These are phyloP conservation scores for Saccostrea echinata DNA, from an alignment of 1,140 invertebrate species.

Conservation along the genomic window DNA sequence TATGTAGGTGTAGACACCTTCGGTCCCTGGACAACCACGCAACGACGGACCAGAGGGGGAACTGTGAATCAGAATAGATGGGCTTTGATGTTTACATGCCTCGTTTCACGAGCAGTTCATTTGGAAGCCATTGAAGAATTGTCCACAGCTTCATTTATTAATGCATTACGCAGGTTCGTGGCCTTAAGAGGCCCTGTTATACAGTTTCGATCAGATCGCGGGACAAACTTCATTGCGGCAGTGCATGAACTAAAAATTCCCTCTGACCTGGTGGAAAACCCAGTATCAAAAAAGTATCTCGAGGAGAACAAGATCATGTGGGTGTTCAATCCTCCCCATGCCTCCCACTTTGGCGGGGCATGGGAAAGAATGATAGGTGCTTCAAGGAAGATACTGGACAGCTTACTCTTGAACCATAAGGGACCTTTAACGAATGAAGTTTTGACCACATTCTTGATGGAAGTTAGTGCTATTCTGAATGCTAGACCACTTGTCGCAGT, in stretches of 20 bases:
- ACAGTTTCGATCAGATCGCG: neutral
- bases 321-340: no score
- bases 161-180: constrained; percentile 4
- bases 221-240: neutral
- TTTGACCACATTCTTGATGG: no score
- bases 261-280: neutral
- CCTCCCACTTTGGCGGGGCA: neutral
- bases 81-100: constrained; percentile 1
- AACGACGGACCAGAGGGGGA: constrained; percentile 14
- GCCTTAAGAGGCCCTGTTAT: neutral
- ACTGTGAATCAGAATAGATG: neutral
- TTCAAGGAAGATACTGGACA: constrained; percentile 36
- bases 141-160: neutral
- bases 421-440: no score
- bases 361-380: constrained; percentile 37
- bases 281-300: neutral
- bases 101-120: neutral
- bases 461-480: no score
- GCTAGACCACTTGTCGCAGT: no score
- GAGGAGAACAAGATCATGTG: neutral
- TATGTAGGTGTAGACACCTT: constrained; percentile 57
- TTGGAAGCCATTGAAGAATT: constrained; percentile 6
- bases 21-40: constrained; percentile 48
- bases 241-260: neutral
- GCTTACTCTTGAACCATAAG: constrained; percentile 9